These are phyloP conservation scores for Gambelia wislizenii DNA, from an alignment of 2,797 vertebrate species.

Conservation along the genomic window DNA sequence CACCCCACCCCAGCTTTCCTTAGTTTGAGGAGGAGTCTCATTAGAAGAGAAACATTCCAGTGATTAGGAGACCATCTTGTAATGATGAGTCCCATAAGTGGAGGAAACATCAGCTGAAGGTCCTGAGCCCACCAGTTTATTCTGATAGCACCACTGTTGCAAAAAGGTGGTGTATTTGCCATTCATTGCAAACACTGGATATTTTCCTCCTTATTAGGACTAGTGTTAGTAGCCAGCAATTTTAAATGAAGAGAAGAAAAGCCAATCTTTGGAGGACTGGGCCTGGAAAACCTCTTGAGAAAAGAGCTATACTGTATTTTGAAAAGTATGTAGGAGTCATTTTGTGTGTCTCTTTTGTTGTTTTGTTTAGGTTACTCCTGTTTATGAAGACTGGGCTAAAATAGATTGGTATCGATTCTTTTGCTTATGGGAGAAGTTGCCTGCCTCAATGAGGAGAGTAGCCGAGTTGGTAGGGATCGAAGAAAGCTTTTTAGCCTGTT, in stretches of 20 bases:
- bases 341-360: not conserved
- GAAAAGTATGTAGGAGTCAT: conserved; percentile 33
- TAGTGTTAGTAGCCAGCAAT: not conserved
- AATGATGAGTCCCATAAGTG: too few relatives aligned
- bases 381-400: conserved; percentile 93
- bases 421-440: conserved; percentile 94
- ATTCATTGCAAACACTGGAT: not conserved
- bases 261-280: not conserved
- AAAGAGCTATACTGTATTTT: not conserved
- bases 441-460: conserved; percentile 93
- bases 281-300: not conserved
- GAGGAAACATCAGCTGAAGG: too few relatives aligned
- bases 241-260: not conserved
- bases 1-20: too few relatives aligned
- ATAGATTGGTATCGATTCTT: conserved; percentile 99
- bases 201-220: not conserved
- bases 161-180: too few relatives aligned
- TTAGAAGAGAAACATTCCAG: too few relatives aligned
- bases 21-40: too few relatives aligned
- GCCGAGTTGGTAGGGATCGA: conserved; percentile 96
- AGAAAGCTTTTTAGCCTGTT: conserved; percentile 93
- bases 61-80: too few relatives aligned
- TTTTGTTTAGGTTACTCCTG: conserved; percentile 88
- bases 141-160: too few relatives aligned
- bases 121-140: too few relatives aligned